Evolutionary conservation across 2,888 invertebrate species (phyloP).

Genomic region (Galerucella nymphaeae): DNA sequence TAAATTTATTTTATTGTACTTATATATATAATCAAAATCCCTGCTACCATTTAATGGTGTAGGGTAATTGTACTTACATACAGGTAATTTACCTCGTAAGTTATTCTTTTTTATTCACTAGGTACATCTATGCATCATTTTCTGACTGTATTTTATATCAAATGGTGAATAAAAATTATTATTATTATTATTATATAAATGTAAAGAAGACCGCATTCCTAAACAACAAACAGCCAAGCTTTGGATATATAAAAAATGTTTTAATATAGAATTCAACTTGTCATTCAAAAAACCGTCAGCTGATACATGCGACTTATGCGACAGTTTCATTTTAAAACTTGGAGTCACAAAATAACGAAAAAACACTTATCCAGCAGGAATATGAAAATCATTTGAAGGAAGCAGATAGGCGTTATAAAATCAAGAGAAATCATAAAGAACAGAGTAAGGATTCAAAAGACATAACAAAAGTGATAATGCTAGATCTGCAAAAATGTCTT

Average conservation of each 20-base stretch:
- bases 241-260: conserved; percentile 3
- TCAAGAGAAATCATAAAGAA: conserved; percentile 24
- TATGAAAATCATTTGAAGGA: conserved; percentile 30
- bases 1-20: too few species aligned
- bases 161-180: too few species aligned
- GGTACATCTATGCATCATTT: too few species aligned
- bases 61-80: too few species aligned
- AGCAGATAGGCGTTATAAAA: conserved; percentile 31
- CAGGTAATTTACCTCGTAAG: too few species aligned
- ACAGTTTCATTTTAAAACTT: neutral
- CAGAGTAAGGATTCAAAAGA: conserved; percentile 11
- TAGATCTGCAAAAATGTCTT: conserved; percentile 26
- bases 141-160: too few species aligned
- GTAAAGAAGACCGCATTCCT: conserved; percentile 13
- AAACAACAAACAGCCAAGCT: conserved; percentile 4
- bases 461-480: conserved; percentile 24
- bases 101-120: too few species aligned
- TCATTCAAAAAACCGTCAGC: conserved; percentile 15
- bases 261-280: conserved; percentile 26
- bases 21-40: too few species aligned
- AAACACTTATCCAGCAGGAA: neutral
- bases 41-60: too few species aligned
- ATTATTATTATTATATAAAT: too few species aligned
- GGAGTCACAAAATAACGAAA: neutral
- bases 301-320: conserved; percentile 18